These are phyloP conservation scores for Pterocles orientalis DNA, from an alignment of 2,113 vertebrate genomes.

Conservation along the genomic window DNA sequence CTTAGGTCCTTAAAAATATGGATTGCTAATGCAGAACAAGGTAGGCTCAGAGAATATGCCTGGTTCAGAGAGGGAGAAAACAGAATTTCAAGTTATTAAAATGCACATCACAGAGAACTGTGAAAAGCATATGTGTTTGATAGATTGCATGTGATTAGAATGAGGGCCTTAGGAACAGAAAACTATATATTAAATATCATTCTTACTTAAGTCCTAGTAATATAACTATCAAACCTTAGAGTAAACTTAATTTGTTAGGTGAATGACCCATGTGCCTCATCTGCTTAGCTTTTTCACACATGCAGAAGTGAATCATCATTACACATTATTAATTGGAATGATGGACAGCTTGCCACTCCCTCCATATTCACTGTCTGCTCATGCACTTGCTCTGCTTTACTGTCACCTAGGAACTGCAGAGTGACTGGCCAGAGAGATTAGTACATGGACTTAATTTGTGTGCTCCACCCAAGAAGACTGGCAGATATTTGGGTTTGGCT, in stretches of 20 bases:
- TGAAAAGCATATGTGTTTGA: slow-evolving; percentile 28
- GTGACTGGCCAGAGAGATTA: not conserved
- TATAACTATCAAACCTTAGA: slow-evolving; percentile 17
- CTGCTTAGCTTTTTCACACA: not conserved
- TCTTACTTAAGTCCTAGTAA: not conserved
- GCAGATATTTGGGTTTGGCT: fast-evolving
- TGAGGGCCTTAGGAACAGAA: not conserved
- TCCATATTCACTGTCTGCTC: not conserved
- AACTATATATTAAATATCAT: slow-evolving; percentile 12
- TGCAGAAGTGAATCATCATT: not conserved
- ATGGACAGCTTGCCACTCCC: not conserved
- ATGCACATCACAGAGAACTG: not conserved
- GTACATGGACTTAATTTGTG: not conserved
- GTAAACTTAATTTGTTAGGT: slow-evolving; percentile 51
- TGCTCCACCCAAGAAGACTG: not conserved
- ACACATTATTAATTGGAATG: not conserved
- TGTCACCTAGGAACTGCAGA: not conserved
- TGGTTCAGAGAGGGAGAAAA: not conserved
- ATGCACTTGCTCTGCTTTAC: not conserved
- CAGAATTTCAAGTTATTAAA: slow-evolving; percentile 4
- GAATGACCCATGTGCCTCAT: not conserved
- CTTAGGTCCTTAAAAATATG: not conserved
- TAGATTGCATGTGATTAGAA: slow-evolving; percentile 13
- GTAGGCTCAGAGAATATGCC: not conserved
- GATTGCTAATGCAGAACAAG: not conserved